Conservation (phyloP, 2,113 vertebrate species). For the Fregetta grallaria region DNA sequence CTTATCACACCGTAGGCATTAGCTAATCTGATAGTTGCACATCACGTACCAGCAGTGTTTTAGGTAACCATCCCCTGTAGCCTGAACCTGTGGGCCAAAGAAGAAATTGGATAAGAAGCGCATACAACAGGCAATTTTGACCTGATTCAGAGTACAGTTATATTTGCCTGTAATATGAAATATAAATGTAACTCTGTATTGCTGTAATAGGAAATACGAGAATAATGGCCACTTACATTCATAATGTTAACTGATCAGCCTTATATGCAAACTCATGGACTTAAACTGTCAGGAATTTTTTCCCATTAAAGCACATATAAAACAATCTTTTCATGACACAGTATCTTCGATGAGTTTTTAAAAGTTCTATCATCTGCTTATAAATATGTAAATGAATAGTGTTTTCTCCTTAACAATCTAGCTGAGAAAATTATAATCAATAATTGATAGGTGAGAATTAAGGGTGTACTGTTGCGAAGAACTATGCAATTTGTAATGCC, state of each 20-base stretch:
- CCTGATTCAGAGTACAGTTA: neutral
- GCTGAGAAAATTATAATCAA: neutral
- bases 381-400: neutral
- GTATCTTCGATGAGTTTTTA: neutral
- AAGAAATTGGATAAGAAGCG: neutral
- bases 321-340: neutral
- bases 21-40: neutral
- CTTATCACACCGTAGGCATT: neutral
- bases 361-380: neutral
- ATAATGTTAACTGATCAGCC: neutral
- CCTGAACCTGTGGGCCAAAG: neutral
- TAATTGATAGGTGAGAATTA: neutral
- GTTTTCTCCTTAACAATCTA: neutral
- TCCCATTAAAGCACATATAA: neutral
- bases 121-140: neutral
- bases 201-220: neutral
- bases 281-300: neutral
- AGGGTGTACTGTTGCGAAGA: accelerated
- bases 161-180: neutral
- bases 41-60: neutral
- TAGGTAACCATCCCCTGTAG: neutral
- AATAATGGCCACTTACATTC: neutral
- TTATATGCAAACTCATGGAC: neutral
- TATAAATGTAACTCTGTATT: neutral
- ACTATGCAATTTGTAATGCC: neutral